A percentile compares a stretch with the other conserved stretches of the same genome.
These are phyloP conservation scores for Pachydiplax longipennis DNA, from an alignment of 2,888 invertebrate species.

Conservation along the genomic window DNA sequence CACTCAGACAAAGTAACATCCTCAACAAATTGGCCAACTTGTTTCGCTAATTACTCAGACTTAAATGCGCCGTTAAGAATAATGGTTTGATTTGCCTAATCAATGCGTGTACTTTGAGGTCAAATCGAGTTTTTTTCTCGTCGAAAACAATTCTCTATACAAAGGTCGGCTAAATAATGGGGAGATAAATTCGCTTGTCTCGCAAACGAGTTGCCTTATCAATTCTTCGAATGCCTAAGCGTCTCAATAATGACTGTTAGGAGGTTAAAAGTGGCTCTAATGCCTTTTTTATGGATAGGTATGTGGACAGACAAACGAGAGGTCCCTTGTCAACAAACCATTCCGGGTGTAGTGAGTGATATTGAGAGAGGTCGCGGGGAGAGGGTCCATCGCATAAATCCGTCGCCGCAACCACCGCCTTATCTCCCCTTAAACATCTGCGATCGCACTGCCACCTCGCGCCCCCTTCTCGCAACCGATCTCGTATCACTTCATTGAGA, in stretches of 20 bases:
- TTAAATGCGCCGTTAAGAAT: no score
- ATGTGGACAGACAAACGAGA: constrained; percentile 34
- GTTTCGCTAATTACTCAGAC: no score
- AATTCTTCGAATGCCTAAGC: background rate
- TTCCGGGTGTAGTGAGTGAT: constrained; percentile 1
- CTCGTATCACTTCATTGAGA: constrained; percentile 18
- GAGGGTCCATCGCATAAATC: constrained; percentile 37
- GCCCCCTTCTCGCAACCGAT: background rate
- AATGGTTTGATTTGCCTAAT: no score
- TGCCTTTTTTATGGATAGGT: constrained; percentile 9
- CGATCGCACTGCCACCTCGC: constrained; percentile 18
- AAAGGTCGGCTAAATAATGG: background rate
- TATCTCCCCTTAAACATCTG: background rate
- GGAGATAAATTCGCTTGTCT: background rate
- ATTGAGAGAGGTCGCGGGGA: constrained; percentile 41
- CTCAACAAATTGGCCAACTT: no score
- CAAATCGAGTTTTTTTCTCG: background rate
- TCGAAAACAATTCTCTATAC: background rate
- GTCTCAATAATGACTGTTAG: background rate
- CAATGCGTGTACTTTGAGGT: no score
- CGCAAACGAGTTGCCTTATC: background rate
- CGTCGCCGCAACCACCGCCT: constrained; percentile 33
- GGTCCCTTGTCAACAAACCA: constrained; percentile 27
- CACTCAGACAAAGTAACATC: no score
- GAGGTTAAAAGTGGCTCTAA: background rate